Conservation (phyloP, 2,797 vertebrate genomes). For the Chanos chanos region DNA sequence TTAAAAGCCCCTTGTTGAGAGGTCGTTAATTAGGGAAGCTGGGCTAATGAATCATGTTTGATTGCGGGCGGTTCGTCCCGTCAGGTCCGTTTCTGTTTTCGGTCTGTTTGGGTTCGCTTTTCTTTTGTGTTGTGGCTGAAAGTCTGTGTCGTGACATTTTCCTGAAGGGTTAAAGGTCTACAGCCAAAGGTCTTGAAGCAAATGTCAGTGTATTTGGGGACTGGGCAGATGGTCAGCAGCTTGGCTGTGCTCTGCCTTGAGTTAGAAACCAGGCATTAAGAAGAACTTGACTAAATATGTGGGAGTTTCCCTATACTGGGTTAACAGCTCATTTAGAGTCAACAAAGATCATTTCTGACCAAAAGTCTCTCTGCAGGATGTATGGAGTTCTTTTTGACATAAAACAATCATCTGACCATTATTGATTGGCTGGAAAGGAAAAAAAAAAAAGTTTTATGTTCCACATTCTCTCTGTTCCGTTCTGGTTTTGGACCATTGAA, state of each 20-base stretch:
- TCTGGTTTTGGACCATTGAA: not conserved
- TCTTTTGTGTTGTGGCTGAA: constrained; percentile 43
- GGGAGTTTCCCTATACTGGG: too few species aligned
- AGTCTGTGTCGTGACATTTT: constrained; percentile 61
- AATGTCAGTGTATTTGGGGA: constrained; percentile 53
- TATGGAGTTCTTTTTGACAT: too few species aligned
- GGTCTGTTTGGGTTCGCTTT: not conserved
- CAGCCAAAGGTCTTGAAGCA: constrained; percentile 62
- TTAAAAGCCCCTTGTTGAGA: not conserved
- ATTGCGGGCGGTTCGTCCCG: constrained; percentile 19
- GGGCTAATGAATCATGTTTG: constrained; percentile 35
- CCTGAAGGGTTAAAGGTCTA: constrained; percentile 62
- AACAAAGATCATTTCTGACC: too few species aligned
- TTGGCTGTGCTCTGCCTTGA: constrained; percentile 32
- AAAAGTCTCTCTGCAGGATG: too few species aligned
- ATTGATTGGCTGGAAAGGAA: too few species aligned
- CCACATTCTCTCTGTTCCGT: too few species aligned
- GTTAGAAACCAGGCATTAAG: constrained; percentile 9
- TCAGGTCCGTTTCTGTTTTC: constrained; percentile 14
- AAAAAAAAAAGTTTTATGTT: too few species aligned
- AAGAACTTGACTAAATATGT: too few species aligned
- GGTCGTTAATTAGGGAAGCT: not conserved
- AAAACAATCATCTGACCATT: too few species aligned
- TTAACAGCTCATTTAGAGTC: too few species aligned
- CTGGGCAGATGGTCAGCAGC: constrained; percentile 64